A percentile compares a stretch with the other conserved stretches of the same genome.
Conservation (phyloP, 2,888 invertebrate genomes). For the Dyspetes luteomarginatus region DNA sequence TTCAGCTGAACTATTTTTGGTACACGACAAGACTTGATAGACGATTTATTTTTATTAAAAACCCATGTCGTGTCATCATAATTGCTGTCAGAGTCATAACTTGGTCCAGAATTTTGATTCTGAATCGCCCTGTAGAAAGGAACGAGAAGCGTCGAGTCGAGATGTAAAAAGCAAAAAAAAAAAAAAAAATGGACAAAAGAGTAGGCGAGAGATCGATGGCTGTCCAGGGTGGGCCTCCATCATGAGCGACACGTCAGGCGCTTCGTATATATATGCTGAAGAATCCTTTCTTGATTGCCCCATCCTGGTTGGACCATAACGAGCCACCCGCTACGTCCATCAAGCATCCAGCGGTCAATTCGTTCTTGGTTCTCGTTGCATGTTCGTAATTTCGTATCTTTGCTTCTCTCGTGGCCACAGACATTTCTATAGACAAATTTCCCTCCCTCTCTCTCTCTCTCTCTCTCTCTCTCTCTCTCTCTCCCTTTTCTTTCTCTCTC, state of each 20-base stretch:
- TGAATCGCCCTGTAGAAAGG: conserved; percentile 44
- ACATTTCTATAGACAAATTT: conserved; percentile 19
- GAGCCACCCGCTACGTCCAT: conserved; percentile 82
- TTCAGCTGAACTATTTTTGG: not conserved
- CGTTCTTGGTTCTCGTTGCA: conserved; percentile 71
- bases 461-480: not conserved
- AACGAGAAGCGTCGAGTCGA: conserved; percentile 17
- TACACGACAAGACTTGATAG: too few relatives aligned
- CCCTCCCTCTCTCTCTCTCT: conserved; percentile 25
- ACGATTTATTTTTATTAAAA: too few relatives aligned
- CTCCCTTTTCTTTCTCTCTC: not conserved
- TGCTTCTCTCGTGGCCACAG: conserved; percentile 29
- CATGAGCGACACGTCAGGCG: conserved; percentile 82
- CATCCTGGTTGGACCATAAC: conserved; percentile 76
- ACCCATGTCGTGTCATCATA: not conserved
- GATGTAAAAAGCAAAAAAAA: conserved; percentile 72
- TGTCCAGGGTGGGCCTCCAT: conserved; percentile 78
- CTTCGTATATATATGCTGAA: conserved; percentile 70
- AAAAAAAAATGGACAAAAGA: conserved; percentile 14
- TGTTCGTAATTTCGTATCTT: conserved; percentile 46
- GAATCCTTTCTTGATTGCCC: conserved; percentile 80
- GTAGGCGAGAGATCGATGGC: conserved; percentile 78
- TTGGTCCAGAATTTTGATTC: conserved; percentile 4
- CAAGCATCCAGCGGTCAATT: conserved; percentile 79
- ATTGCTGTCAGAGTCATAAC: not conserved